Evolutionary conservation across 2,888 invertebrate species (phyloP), one percentile per base, ranked within the genome.

Genomic region (Pediacus dermestoides): DNA sequence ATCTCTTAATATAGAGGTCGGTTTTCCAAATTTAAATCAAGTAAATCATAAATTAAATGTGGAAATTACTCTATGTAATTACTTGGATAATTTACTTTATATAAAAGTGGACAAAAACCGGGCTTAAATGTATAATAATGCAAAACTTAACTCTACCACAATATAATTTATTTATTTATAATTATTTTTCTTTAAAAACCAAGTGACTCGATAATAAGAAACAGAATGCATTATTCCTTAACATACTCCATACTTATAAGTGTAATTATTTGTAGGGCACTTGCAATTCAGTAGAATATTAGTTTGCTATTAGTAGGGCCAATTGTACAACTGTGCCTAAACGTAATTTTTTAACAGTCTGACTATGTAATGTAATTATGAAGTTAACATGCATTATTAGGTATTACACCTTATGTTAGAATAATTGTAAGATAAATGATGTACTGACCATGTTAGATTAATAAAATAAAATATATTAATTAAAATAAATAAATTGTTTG

Each of bases 301-400:
- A 10, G 10, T 26, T 7, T 31, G 9, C 33, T 36, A 37, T 39
- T 50, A 54, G 52, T 50, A 46, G 48, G 55, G 55, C 55, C 53
- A 53, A 23, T 45, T 56, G 46, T 56, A 56, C 46, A 44, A 43
- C 44, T 44, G 55, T 56, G 55, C 55, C 55, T 56, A 52, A 50
- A 48, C 38, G 38, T 52, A 44, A 53, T 48, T 56, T 51, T 52
- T 48, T 46, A 44, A 54, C 50, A 53, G 52, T 55, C 53, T 56
- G 52, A 54, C 44, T 48, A 48, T 44, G 6, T 28, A 28, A 28
- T 26, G 12, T 28, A 28, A 9, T 28, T 28, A 18, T 18, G 6
- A 18, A 6, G n/a, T 12, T 28, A 13, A 28, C 14, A 28, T 10
- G 25, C 25, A 28, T 3, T 28, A 28, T 28, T 28, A 28, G 13